A percentile compares a stretch with the other conserved stretches of the same genome.
phyloP scores from a whole-genome alignment of 2,113 vertebrate species.

The Pleuronectes platessa region DNA sequence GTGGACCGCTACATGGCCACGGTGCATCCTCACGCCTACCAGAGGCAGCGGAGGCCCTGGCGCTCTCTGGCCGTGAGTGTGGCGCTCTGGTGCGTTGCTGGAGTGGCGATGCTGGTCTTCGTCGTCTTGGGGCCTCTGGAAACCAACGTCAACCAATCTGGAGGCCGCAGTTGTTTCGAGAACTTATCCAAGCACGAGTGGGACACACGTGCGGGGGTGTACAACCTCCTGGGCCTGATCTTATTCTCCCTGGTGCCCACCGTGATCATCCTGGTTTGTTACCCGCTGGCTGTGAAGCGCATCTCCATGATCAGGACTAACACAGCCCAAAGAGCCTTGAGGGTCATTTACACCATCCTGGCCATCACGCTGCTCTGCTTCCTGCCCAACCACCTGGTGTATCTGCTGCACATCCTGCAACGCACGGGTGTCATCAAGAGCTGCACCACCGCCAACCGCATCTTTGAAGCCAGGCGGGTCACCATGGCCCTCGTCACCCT shows the following conservation, averaged over 20 bases:
- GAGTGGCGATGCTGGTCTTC: slow-evolving; percentile 32
- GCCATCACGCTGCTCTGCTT: slow-evolving; percentile 87
- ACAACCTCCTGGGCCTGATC: slow-evolving; percentile 64
- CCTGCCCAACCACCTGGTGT: slow-evolving; percentile 77
- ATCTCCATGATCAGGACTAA: slow-evolving; percentile 67
- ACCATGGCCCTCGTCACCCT: slow-evolving; percentile 81
- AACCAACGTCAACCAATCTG: no score
- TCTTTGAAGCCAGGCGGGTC: slow-evolving; percentile 74
- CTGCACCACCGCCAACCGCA: neutral
- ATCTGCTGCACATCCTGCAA: slow-evolving; percentile 80
- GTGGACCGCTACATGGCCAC: slow-evolving; percentile 85
- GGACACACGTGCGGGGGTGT: slow-evolving; percentile 24
- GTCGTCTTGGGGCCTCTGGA: slow-evolving; percentile 70
- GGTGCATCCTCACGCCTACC: slow-evolving; percentile 81
- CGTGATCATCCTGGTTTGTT: slow-evolving; percentile 76
- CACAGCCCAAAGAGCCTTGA: slow-evolving; percentile 76
- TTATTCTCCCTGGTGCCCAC: slow-evolving; percentile 82
- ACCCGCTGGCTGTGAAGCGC: slow-evolving; percentile 76
- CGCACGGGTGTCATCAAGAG: slow-evolving; percentile 57
- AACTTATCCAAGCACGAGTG: slow-evolving; percentile 70
- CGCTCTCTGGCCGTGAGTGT: neutral
- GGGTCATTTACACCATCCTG: slow-evolving; percentile 81
- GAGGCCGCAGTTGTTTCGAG: slow-evolving; percentile 54
- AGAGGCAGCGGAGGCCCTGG: slow-evolving; percentile 57
- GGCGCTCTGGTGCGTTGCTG: slow-evolving; percentile 73